Percentiles rank a stretch among this genome's conserved stretches.
phyloP scores from a whole-genome alignment of 2,888 invertebrate species.

The Latheticus oryzae region DNA sequence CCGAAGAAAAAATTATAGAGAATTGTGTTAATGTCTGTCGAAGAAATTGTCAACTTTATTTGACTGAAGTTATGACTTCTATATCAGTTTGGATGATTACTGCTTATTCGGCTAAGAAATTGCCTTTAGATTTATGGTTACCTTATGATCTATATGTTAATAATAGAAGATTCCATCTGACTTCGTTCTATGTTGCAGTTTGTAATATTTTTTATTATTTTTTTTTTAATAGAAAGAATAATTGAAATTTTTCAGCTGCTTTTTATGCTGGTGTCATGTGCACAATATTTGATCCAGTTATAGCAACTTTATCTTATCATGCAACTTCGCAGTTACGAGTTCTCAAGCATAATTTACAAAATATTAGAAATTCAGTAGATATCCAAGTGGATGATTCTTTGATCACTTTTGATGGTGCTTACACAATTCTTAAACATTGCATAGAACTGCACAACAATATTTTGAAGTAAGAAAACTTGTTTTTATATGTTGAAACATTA shows the following conservation, averaged over 20 bases:
- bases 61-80: not conserved
- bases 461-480: not conserved
- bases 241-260: not conserved
- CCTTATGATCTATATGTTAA: not conserved
- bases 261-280: not conserved
- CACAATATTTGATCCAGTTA: not conserved
- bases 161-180: too few species aligned
- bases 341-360: not conserved
- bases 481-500: not conserved
- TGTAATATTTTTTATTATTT: too few species aligned
- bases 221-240: not conserved
- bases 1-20: not conserved
- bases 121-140: not conserved
- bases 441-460: not conserved
- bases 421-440: not conserved
- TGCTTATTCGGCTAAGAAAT: not conserved
- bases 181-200: too few species aligned
- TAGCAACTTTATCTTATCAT: slow-evolving; percentile 1
- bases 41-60: not conserved
- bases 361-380: not conserved
- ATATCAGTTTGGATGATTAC: not conserved
- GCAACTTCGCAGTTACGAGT: not conserved
- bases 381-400: not conserved
- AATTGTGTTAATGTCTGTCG: not conserved
- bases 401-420: not conserved